Conservation (phyloP, 2,113 vertebrate genomes). For the Bothrops jararaca region DNA sequence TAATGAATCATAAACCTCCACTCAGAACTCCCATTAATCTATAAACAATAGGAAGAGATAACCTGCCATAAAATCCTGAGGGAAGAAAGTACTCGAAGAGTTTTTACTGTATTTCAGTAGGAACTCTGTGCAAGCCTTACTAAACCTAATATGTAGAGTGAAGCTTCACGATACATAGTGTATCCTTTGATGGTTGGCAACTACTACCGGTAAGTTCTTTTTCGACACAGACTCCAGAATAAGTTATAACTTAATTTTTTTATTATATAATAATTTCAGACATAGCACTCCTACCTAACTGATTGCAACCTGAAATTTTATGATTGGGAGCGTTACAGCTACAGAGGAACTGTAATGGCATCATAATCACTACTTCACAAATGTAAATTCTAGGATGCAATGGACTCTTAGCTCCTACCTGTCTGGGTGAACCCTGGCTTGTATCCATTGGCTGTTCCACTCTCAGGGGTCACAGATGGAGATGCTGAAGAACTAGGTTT, state of each 20-base stretch:
- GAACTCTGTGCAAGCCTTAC: not conserved
- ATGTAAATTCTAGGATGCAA: slow-evolving; percentile 43
- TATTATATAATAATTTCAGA: not conserved
- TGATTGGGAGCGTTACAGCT: not conserved
- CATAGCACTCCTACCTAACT: not conserved
- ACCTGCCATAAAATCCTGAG: not conserved
- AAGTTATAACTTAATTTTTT: not conserved
- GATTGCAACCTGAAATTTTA: not conserved
- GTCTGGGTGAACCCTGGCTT: slow-evolving; percentile 86
- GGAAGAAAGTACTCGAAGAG: not conserved
- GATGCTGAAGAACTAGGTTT: slow-evolving; percentile 88
- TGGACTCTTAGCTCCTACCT: slow-evolving; percentile 73
- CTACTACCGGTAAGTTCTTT: not conserved
- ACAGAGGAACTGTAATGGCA: not conserved
- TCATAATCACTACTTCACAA: slow-evolving; percentile 44
- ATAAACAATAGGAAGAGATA: not conserved
- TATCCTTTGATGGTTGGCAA: not conserved
- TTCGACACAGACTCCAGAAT: not conserved
- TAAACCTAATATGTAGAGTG: not conserved
- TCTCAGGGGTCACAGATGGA: slow-evolving; percentile 83
- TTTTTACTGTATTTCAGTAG: not conserved
- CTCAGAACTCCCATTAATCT: not conserved
- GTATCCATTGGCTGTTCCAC: slow-evolving; percentile 84
- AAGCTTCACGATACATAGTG: not conserved
- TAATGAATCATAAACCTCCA: not conserved